Evolutionary conservation across 2,888 invertebrate species (phyloP).

Genomic region (Osmoderma eremita): DNA sequence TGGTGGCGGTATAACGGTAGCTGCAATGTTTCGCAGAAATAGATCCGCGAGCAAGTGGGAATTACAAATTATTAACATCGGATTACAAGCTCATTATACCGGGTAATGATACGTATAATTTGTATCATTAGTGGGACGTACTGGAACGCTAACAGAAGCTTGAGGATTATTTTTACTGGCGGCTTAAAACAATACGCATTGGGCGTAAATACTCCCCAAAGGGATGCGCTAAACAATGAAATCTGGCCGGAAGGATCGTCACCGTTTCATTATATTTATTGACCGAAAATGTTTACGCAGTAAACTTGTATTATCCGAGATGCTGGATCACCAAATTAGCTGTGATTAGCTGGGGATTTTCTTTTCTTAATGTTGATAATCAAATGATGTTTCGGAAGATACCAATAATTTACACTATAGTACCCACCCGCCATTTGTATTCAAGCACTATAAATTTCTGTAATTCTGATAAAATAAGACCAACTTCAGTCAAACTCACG

Average conservation of each 20-base stretch:
- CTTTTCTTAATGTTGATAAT: too few relatives aligned
- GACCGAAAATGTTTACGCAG: too few relatives aligned
- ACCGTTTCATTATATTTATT: too few relatives aligned
- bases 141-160: conserved; percentile 20
- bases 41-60: conserved; percentile 15
- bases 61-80: conserved; percentile 37
- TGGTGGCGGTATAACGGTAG: background rate
- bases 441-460: too few relatives aligned
- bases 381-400: too few relatives aligned
- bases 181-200: conserved; percentile 33
- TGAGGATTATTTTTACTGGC: conserved; percentile 26
- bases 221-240: conserved; percentile 7
- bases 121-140: conserved; percentile 25
- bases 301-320: too few relatives aligned
- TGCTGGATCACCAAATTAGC: too few relatives aligned
- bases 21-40: background rate
- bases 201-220: conserved; percentile 24
- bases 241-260: background rate
- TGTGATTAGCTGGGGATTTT: too few relatives aligned
- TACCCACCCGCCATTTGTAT: too few relatives aligned
- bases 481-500: too few relatives aligned
- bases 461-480: too few relatives aligned
- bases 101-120: conserved; percentile 40
- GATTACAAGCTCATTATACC: conserved; percentile 39
- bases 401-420: too few relatives aligned